These are phyloP conservation scores for Manis crassicaudata DNA, from an alignment of 2,797 vertebrate species.

Conservation along the genomic window DNA sequence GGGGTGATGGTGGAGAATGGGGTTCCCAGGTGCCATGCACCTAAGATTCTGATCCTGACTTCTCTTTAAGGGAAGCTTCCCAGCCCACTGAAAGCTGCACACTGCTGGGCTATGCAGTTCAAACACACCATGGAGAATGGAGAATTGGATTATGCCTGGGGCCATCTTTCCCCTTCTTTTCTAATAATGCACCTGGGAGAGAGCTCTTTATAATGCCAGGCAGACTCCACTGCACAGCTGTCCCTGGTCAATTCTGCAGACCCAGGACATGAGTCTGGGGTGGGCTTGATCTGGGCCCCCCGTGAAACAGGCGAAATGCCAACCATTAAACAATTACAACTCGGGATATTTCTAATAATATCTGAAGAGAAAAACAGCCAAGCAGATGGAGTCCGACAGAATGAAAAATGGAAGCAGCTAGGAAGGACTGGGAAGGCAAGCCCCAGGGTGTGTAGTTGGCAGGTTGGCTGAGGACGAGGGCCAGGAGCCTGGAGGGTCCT, in stretches of 20 bases:
- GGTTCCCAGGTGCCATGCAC: neutral
- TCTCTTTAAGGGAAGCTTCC: conserved; percentile 19
- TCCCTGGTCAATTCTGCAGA: conserved; percentile 52
- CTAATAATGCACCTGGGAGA: conserved; percentile 64
- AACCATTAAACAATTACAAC: conserved; percentile 76
- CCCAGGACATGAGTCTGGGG: conserved; percentile 50
- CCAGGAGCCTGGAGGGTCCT: neutral
- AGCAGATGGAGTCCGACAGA: conserved; percentile 64
- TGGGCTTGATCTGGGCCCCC: conserved; percentile 9
- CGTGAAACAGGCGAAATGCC: conserved; percentile 60
- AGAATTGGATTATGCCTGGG: conserved; percentile 40
- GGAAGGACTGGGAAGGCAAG: neutral
- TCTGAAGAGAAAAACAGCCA: conserved; percentile 65
- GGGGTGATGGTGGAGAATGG: neutral
- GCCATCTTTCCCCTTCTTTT: conserved; percentile 61
- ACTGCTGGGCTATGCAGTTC: conserved; percentile 1
- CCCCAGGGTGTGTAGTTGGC: neutral
- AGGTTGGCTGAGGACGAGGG: neutral
- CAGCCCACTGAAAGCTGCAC: neutral
- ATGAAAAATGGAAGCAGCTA: conserved; percentile 68
- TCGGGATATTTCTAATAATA: conserved; percentile 68
- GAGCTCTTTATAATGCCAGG: conserved; percentile 67
- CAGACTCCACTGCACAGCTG: conserved; percentile 73
- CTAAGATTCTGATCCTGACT: conserved; percentile 13
- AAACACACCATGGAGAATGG: neutral